Percentiles rank a stretch among this genome's conserved stretches.
Evolutionary conservation across 2,797 vertebrate species (phyloP).

Genomic region (Lagorchestes hirsutus): DNA sequence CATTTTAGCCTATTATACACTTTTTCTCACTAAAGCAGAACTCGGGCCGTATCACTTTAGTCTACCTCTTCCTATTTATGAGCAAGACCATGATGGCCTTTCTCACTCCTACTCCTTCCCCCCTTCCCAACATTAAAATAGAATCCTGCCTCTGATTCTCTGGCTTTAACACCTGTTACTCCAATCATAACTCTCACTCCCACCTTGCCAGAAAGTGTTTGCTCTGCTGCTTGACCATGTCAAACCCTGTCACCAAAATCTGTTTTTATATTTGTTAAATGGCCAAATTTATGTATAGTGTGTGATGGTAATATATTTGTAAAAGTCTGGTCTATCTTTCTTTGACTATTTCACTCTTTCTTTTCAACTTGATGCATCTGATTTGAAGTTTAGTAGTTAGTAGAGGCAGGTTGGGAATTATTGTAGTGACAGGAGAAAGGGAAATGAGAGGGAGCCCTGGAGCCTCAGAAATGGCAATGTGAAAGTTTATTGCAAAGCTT

Average conservation of each 20-base stretch:
- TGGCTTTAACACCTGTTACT: neutral
- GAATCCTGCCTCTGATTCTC: neutral
- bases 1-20: neutral
- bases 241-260: neutral
- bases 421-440: neutral
- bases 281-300: neutral
- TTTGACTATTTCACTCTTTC: neutral
- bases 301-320: neutral
- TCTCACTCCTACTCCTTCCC: neutral
- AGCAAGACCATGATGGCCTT: neutral
- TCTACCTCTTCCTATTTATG: neutral
- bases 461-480: neutral
- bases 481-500: neutral
- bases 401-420: neutral
- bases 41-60: neutral
- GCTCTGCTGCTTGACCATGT: neutral
- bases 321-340: neutral
- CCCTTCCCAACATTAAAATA: neutral
- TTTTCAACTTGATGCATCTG: neutral
- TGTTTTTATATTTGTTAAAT: neutral
- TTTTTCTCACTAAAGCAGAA: neutral
- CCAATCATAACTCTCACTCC: neutral
- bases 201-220: neutral
- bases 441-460: neutral
- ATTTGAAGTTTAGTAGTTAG: neutral